phyloP scores from a whole-genome alignment of 2,888 invertebrate genomes.

The Ornithoptera priamus region DNA sequence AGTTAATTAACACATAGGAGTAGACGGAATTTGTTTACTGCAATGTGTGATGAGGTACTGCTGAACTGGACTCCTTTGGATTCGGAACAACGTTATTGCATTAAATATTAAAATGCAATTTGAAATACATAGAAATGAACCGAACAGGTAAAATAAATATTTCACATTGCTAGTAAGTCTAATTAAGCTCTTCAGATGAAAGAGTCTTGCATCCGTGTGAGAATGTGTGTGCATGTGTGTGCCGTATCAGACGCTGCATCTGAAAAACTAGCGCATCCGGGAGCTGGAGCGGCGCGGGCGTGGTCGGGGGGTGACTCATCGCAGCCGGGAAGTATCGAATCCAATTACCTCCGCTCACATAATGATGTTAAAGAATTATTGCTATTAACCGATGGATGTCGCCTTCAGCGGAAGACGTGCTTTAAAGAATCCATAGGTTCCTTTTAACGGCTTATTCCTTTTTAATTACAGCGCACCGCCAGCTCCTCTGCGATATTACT shows the following conservation, averaged over 20 bases:
- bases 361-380: constrained; percentile 54
- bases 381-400: constrained; percentile 40
- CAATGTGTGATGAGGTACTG: too few species aligned
- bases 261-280: constrained; percentile 29
- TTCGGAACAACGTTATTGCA: too few species aligned
- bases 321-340: constrained; percentile 42
- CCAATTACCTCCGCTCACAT: constrained; percentile 51
- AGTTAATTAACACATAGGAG: too few species aligned
- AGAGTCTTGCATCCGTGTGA: constrained; percentile 16
- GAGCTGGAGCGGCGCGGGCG: not conserved
- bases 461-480: constrained; percentile 18
- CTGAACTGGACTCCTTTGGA: too few species aligned
- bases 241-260: constrained; percentile 22
- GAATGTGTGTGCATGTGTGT: too few species aligned
- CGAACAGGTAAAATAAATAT: constrained; percentile 1
- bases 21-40: too few species aligned
- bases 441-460: constrained; percentile 19
- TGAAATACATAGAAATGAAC: too few species aligned
- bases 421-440: constrained; percentile 26
- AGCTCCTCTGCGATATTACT: constrained; percentile 14
- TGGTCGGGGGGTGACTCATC: constrained; percentile 27
- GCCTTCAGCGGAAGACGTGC: constrained; percentile 29
- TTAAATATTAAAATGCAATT: too few species aligned
- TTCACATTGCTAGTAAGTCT: constrained; percentile 18
- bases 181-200: constrained; percentile 23